phyloP scores from a whole-genome alignment of 2,113 vertebrate genomes.

The Myiopsitta monachus region DNA sequence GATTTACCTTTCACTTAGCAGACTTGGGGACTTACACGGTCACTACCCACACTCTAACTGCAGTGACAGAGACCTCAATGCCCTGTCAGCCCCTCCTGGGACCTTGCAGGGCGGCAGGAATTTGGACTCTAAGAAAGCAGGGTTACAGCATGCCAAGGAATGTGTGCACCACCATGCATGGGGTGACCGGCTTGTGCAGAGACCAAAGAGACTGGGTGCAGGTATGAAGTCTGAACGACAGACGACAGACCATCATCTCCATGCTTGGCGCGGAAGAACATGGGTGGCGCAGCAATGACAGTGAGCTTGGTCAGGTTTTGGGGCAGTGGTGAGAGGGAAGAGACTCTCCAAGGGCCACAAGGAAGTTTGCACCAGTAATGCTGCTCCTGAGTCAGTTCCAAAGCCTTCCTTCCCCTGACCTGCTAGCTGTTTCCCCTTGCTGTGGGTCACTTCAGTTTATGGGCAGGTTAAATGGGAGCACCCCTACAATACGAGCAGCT shows the following conservation, averaged over 20 bases:
- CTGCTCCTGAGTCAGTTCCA: not conserved
- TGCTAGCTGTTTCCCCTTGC: not conserved
- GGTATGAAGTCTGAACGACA: not conserved
- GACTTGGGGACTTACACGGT: fast-evolving
- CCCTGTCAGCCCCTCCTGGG: not conserved
- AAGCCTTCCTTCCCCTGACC: not conserved
- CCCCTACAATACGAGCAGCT: not conserved
- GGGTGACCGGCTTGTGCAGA: no score
- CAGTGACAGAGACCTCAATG: not conserved
- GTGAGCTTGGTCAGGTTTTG: not conserved
- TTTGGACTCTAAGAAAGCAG: fast-evolving
- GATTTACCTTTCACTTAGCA: not conserved
- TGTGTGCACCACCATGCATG: fast-evolving
- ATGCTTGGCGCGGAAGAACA: not conserved
- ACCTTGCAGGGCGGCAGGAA: not conserved
- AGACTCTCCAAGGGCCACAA: not conserved
- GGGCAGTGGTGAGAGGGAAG: not conserved
- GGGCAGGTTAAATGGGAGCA: not conserved
- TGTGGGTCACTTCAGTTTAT: not conserved
- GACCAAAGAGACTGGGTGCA: not conserved
- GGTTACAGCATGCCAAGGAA: not conserved
- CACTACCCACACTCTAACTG: not conserved
- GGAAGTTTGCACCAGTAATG: not conserved
- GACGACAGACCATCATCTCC: not conserved
- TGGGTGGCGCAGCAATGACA: fast-evolving